A percentile compares a stretch with the other conserved stretches of the same genome.
These are phyloP conservation scores for Nasonia oneida DNA, from an alignment of 2,888 invertebrate species.

Conservation along the genomic window DNA sequence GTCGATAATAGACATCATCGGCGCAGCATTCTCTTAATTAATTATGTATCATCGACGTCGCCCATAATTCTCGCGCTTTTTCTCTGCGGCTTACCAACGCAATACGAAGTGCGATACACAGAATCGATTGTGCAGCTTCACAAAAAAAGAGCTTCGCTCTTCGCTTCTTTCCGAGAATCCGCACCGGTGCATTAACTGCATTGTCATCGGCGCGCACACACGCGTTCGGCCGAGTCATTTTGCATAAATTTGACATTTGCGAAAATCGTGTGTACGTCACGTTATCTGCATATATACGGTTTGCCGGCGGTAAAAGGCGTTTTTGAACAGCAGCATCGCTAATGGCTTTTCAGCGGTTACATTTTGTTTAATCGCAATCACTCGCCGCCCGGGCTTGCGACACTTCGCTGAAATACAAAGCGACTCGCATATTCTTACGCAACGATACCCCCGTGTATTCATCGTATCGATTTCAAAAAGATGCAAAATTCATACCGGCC, in stretches of 20 bases:
- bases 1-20: not conserved
- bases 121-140: not conserved
- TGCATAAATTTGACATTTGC: conserved; percentile 25
- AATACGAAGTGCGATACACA: not conserved
- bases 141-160: not conserved
- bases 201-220: not conserved
- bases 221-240: not conserved
- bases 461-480: no score
- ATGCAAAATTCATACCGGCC: no score
- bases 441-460: no score
- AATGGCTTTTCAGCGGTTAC: no score
- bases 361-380: no score
- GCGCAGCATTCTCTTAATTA: not conserved
- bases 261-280: not conserved
- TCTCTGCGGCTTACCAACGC: not conserved
- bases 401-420: no score
- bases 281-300: not conserved
- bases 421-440: no score
- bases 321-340: no score
- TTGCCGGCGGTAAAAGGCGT: not conserved
- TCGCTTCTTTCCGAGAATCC: not conserved
- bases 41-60: not conserved
- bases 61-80: not conserved
- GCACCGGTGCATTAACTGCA: not conserved
- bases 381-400: no score